Evolutionary conservation across 2,797 vertebrate genomes (phyloP).

Genomic region (Petrocephalus sullivani): DNA sequence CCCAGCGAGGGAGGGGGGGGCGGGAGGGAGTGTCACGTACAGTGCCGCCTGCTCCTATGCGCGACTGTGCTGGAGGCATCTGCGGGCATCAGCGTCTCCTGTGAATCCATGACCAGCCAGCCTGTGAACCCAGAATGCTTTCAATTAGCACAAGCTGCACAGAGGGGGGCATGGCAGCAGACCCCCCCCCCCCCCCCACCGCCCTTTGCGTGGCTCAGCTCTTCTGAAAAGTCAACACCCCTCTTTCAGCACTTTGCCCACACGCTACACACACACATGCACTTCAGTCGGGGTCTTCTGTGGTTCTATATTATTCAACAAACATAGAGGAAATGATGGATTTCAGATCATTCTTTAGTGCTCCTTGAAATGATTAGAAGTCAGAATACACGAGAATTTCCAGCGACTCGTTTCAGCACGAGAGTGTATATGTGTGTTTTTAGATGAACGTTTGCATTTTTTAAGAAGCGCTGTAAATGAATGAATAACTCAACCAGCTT

Average conservation of each 20-base stretch:
- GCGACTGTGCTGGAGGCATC: constrained; percentile 64
- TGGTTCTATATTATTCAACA: background rate
- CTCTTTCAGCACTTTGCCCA: background rate
- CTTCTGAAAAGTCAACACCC: constrained; percentile 51
- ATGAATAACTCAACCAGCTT: background rate
- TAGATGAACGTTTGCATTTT: background rate
- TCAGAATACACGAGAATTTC: background rate
- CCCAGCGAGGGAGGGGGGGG: background rate
- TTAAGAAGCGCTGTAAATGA: background rate
- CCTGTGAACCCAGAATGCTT: constrained; percentile 83
- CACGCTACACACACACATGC: background rate
- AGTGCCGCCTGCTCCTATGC: background rate
- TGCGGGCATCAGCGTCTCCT: constrained; percentile 97
- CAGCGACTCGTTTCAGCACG: background rate
- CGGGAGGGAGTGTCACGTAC: background rate
- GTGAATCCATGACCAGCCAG: constrained; percentile 78
- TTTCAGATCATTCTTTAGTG: background rate
- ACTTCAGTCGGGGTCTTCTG: background rate
- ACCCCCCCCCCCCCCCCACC: constrained; percentile 60
- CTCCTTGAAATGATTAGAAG: background rate
- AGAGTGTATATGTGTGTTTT: background rate
- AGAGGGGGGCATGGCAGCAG: constrained; percentile 95
- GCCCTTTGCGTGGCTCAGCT: constrained; percentile 73
- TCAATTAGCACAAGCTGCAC: constrained; percentile 98
- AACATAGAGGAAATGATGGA: background rate